Conservation (phyloP, 2,113 vertebrate genomes). For the Danionella cerebrum region DNA sequence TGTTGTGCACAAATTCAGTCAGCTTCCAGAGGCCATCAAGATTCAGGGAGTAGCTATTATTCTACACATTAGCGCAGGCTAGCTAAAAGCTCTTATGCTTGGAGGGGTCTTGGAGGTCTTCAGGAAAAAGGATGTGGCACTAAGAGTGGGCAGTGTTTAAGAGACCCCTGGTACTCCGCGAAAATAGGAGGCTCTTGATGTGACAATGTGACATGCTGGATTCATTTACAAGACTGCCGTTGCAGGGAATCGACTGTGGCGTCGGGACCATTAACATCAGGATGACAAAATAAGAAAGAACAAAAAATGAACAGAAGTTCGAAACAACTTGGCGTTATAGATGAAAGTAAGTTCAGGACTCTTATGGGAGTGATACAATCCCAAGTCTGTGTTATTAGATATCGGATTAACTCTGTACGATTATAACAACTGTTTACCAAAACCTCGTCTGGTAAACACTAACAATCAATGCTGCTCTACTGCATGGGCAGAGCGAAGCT, state of each 20-base stretch:
- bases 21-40: conserved; percentile 55
- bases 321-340: too few species aligned
- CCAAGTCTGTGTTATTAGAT: conserved; percentile 9
- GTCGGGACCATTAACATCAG: conserved; percentile 14
- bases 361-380: conserved; percentile 1
- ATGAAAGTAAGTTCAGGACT: not conserved
- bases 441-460: conserved; percentile 1
- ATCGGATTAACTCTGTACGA: not conserved
- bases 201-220: conserved; percentile 38
- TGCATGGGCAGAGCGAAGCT: not conserved
- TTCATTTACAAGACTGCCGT: conserved; percentile 28
- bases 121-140: conserved; percentile 44
- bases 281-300: not conserved
- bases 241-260: conserved; percentile 10
- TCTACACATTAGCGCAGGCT: conserved; percentile 70
- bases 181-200: conserved; percentile 35
- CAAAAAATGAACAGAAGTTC: not conserved
- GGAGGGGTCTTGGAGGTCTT: conserved; percentile 69
- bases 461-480: not conserved
- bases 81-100: conserved; percentile 73
- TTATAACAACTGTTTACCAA: conserved; percentile 10
- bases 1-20: conserved; percentile 34
- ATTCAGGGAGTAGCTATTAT: conserved; percentile 62
- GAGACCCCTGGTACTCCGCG: conserved; percentile 36
- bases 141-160: conserved; percentile 45